Conservation (phyloP, 2,113 vertebrate species). For the Calonectris borealis region DNA sequence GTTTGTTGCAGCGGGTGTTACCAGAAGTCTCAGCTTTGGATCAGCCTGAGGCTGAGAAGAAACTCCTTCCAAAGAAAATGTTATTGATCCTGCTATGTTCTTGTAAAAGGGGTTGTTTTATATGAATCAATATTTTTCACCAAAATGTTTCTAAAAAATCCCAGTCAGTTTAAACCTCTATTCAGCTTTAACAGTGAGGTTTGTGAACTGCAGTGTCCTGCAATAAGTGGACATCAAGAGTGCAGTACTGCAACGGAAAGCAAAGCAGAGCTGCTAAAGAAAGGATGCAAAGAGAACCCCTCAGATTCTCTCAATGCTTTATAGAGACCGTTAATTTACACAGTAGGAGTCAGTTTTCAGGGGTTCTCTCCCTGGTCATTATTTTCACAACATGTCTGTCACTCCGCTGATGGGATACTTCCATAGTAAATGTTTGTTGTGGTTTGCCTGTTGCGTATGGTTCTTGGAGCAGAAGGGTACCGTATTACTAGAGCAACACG, state of each 20-base stretch:
- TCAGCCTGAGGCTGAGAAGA: neutral
- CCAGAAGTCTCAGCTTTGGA: neutral
- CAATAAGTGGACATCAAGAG: neutral
- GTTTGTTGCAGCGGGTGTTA: neutral
- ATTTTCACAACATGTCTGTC: neutral
- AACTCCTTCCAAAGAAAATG: neutral
- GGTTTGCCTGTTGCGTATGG: neutral
- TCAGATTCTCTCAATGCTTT: neutral
- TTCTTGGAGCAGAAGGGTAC: neutral
- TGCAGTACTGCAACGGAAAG: neutral
- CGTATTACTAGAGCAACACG: neutral
- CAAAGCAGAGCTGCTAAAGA: neutral
- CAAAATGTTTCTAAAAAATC: neutral
- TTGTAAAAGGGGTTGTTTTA: neutral
- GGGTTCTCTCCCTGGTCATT: neutral
- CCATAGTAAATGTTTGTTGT: neutral
- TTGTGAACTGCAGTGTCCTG: neutral
- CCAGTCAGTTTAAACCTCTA: neutral
- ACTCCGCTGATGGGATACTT: neutral
- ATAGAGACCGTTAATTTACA: neutral
- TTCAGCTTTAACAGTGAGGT: neutral
- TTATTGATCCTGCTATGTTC: neutral
- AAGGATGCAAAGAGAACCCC: neutral
- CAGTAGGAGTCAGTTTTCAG: neutral
- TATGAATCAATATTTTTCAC: neutral